Percentiles rank a stretch among this genome's conserved stretches.
These are phyloP conservation scores for Eupeodes latifasciatus DNA, from an alignment of 2,888 invertebrate genomes.

Conservation along the genomic window DNA sequence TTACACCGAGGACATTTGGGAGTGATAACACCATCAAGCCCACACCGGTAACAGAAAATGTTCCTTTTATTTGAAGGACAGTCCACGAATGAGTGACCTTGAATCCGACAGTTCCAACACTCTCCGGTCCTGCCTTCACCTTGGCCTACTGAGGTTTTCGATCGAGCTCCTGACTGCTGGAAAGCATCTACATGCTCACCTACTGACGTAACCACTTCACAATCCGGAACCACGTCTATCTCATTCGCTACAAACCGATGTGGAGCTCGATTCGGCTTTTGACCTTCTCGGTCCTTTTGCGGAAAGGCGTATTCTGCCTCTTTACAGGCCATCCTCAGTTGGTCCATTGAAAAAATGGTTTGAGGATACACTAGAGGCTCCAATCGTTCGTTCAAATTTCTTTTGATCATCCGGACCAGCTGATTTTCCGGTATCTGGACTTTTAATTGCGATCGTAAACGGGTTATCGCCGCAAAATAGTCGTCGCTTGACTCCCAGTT, in stretches of 20 bases:
- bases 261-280: background rate
- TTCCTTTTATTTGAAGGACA: background rate
- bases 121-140: background rate
- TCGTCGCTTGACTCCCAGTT: constrained; percentile 36
- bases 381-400: constrained; percentile 20
- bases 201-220: background rate
- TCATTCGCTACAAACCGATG: background rate
- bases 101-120: background rate
- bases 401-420: constrained; percentile 19
- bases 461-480: constrained; percentile 5
- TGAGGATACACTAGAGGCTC: constrained; percentile 30
- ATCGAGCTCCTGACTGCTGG: background rate
- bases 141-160: background rate
- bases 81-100: background rate
- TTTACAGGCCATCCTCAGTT: constrained; percentile 16
- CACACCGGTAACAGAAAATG: constrained; percentile 2
- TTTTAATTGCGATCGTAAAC: constrained; percentile 19
- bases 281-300: background rate
- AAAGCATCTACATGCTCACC: background rate
- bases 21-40: constrained; percentile 4
- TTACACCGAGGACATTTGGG: background rate
- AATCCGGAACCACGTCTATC: background rate
- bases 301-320: constrained; percentile 19
- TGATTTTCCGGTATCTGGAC: constrained; percentile 28
- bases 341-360: constrained; percentile 17